A percentile compares a stretch with the other conserved stretches of the same genome.
Evolutionary conservation across 2,113 vertebrate species (phyloP).

Genomic region (Tretioscincus oriximinensis): DNA sequence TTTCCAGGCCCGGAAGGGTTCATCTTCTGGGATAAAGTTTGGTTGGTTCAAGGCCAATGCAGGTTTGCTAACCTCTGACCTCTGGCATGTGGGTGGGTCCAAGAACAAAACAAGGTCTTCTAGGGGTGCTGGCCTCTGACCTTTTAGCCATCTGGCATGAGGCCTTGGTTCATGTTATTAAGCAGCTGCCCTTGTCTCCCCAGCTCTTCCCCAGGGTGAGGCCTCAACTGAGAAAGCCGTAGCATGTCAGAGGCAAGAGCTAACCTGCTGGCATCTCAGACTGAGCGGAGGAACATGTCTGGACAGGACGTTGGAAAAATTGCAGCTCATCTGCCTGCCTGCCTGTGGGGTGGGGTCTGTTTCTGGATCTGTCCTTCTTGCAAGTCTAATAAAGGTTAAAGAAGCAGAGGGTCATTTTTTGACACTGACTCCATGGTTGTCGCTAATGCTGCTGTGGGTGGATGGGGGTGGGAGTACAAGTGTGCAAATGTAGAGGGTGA

Average conservation of each 20-base stretch:
- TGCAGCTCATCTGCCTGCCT: neutral
- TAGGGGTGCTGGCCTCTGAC: neutral
- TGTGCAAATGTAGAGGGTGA: too few species aligned
- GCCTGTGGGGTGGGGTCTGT: neutral
- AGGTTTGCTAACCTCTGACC: too few species aligned
- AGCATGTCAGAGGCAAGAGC: neutral
- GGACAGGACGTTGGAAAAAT: neutral
- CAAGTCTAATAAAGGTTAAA: too few species aligned
- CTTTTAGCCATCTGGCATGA: neutral
- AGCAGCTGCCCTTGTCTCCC: neutral
- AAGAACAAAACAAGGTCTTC: neutral
- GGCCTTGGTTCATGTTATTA: neutral
- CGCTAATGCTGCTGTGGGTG: neutral
- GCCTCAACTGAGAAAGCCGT: conserved; percentile 56
- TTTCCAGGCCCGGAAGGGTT: neutral
- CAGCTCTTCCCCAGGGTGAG: conserved; percentile 72
- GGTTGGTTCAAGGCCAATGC: too few species aligned
- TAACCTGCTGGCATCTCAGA: neutral
- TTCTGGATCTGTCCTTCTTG: too few species aligned
- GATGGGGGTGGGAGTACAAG: neutral
- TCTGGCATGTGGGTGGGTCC: too few species aligned
- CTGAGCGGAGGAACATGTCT: neutral
- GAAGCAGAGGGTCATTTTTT: too few species aligned
- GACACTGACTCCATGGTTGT: neutral
- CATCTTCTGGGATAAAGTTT: neutral